Conservation (phyloP, 1,140 invertebrate genomes). For the Wiebesia pumilae region DNA sequence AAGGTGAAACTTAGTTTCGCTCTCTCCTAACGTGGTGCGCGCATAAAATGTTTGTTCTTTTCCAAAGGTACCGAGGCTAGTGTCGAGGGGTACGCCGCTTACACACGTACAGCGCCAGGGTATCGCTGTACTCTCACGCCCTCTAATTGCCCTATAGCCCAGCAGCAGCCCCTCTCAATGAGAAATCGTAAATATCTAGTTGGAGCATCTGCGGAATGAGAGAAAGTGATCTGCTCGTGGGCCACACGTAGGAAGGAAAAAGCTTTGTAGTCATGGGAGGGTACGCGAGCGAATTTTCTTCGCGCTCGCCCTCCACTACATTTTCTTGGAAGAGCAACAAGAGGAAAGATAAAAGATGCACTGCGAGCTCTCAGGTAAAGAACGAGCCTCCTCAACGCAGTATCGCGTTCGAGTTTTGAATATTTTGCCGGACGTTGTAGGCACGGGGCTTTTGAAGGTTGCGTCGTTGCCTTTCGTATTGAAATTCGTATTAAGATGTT, state of each 20-base stretch:
- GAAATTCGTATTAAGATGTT: constrained; percentile 7
- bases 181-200: constrained; percentile 69
- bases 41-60: constrained; percentile 31
- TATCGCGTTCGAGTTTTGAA: constrained; percentile 1
- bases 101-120: neutral
- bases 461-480: neutral
- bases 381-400: neutral
- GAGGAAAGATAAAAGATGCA: constrained; percentile 19
- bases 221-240: constrained; percentile 52
- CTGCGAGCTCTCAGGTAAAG: constrained; percentile 22
- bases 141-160: constrained; percentile 74
- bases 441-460: neutral
- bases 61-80: constrained; percentile 19
- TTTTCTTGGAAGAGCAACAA: neutral
- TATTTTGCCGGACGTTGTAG: neutral
- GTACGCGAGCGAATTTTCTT: constrained; percentile 27
- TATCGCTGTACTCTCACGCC: constrained; percentile 63
- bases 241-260: neutral
- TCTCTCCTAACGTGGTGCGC: neutral
- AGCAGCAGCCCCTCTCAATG: constrained; percentile 57
- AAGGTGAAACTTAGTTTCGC: constrained; percentile 59
- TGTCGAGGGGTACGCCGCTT: neutral
- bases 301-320: neutral
- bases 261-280: neutral
- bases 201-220: constrained; percentile 67